Percentiles rank a stretch among this genome's conserved stretches.
Conservation (phyloP, 1,140 invertebrate species). For the Homalodisca vitripennis region DNA sequence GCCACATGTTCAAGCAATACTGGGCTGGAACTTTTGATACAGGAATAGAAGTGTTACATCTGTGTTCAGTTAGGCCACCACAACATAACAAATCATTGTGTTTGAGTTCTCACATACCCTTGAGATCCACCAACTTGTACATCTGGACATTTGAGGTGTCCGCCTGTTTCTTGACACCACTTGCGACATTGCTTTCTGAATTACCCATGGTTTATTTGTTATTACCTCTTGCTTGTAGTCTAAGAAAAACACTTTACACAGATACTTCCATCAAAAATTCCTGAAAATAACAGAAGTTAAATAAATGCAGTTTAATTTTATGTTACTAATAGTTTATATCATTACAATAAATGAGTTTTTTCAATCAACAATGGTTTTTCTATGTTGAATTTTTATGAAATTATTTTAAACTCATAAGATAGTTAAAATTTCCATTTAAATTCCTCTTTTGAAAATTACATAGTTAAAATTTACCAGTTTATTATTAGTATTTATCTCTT, state of each 20-base stretch:
- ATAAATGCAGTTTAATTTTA: background rate
- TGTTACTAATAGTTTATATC: background rate
- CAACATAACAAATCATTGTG: too few relatives aligned
- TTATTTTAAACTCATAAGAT: too few relatives aligned
- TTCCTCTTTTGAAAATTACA: too few relatives aligned
- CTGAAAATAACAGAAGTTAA: background rate
- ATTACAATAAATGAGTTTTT: background rate
- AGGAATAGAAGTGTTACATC: too few relatives aligned
- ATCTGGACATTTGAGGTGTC: constrained; percentile 75
- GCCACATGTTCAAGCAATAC: too few relatives aligned
- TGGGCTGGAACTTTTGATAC: too few relatives aligned
- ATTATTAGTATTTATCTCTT: too few relatives aligned
- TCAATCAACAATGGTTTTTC: background rate
- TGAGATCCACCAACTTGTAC: constrained; percentile 83
- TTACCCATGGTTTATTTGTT: constrained; percentile 69
- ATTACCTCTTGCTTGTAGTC: background rate
- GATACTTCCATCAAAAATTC: background rate
- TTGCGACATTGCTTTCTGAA: constrained; percentile 89
- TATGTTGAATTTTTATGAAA: background rate
- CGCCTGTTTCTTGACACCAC: constrained; percentile 89
- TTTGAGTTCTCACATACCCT: too few relatives aligned
- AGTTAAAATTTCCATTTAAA: too few relatives aligned
- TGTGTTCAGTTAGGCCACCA: too few relatives aligned
- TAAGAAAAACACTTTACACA: background rate
- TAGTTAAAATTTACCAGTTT: too few relatives aligned